Base-by-base conservation (phyloP, 2,888 invertebrate species). In the Eustalomyia histrio region DNA sequence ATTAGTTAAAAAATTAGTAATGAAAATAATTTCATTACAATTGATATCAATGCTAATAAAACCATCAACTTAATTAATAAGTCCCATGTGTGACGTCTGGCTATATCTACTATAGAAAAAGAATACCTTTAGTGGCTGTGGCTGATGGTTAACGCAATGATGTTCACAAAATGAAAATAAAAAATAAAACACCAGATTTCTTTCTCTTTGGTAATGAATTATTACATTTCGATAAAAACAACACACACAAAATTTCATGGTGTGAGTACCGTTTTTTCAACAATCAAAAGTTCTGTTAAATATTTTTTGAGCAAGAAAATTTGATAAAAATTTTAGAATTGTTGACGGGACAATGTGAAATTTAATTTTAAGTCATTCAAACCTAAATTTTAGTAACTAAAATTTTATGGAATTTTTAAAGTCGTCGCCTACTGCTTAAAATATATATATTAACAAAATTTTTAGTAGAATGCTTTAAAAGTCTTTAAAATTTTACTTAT, bases 221-320 rank as follows among this genome's bases (percentile, higher is more conserved):
- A 88, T 88, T 88, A 86, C 86, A 85, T 85, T 88, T 85, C 82
- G 88, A 88, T 88, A 88, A 88, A 74, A 79, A 76, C 75, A 72
- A 75, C 43, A 64, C 29, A 29, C 29, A 29, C 60, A 63, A 69
- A 69, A 63, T 73, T 76, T 53, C 61, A 39, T 18, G 60, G 69
- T 65, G 79, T 71, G 53, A 64, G 65, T 71, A 9, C n/a, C 33
- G 12, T 16, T 64, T 50, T 29, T 64, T 35, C 0, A 52, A 50
- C 17, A 18, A 63, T 60, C 35, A 33, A 17, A 35, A 18, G 18
- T 39, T 33, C 18, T 60, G 16, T 60, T 10, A 39, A 47, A 47
- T 29, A 29, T 12, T 60, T 35, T 47, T n/a, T 47, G 3, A 43
- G 29, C 6, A 6, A 12, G 39, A 12, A 35, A 35, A 35, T 2